These are phyloP conservation scores for Lamprologus tigripictilis DNA, from an alignment of 2,113 vertebrate species.

Conservation along the genomic window DNA sequence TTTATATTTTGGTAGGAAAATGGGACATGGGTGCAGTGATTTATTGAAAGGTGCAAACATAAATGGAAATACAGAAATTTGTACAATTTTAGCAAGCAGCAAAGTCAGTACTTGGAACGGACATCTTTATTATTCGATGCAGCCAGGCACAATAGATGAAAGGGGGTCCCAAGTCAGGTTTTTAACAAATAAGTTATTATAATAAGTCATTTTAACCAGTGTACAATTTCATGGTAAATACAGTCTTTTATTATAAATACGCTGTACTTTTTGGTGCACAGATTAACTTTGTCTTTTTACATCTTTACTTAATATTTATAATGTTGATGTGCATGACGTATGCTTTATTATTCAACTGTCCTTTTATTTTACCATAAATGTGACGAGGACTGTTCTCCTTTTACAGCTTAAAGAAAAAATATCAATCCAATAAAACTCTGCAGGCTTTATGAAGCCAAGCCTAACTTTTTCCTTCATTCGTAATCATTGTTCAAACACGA, in stretches of 20 bases:
- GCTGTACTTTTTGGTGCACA: not conserved
- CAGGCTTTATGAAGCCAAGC: not conserved
- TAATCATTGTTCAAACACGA: not conserved
- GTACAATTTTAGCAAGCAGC: not conserved
- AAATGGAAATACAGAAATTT: not conserved
- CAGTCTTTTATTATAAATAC: not conserved
- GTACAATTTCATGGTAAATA: not conserved
- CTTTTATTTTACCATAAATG: not conserved
- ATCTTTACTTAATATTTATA: not conserved
- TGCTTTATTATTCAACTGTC: not conserved
- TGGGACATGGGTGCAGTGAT: not conserved
- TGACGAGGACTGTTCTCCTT: not conserved
- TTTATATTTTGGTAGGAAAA: not conserved
- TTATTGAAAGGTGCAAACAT: not conserved
- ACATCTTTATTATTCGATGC: not conserved
- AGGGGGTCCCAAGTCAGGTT: not conserved
- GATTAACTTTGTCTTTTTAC: not conserved
- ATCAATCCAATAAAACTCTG: not conserved
- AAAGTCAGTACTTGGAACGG: not conserved
- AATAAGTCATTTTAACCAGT: not conserved
- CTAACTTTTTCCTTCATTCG: not conserved
- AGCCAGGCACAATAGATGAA: not conserved
- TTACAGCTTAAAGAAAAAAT: not conserved
- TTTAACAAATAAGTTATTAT: not conserved
- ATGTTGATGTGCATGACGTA: not conserved